Base-by-base conservation (phyloP, 2,113 vertebrate species). In the Puffinus mauretanicus region DNA sequence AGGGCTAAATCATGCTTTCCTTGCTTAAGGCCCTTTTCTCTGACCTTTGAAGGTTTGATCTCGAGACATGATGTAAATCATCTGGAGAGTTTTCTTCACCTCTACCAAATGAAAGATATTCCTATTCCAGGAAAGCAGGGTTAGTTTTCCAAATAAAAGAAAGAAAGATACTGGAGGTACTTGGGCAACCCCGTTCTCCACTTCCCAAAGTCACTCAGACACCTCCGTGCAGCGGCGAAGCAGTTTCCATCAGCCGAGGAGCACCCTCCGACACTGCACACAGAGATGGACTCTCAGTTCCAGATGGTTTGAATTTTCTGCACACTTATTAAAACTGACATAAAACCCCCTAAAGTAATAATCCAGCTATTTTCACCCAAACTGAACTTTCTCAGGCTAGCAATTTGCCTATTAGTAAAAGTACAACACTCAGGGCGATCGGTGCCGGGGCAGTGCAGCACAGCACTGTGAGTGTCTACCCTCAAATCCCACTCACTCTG, bases 41-140 rank as follows among this genome's bases (percentile, higher is more conserved):
- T 96, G 93, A 96, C 86, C 94, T 95, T 93, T 92, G 83, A 88
- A 81, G 77, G 69, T 51, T 22, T 81, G 86, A 75, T 92, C 93
- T 87, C 0, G 0, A 93, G 78, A 51, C 7, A 1, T 14, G 64
- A 89, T 62, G 46, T 34, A 95, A 91, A 92, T 94, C 55, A 83
- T 42, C 91, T 64, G 16, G 69, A 86, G 81, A 82, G 46, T 55
- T 91, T 75, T 79, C 65, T 75, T 89, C 84, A 84, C 44, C 61
- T 89, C 86, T 60, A 5, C 21, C 0, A 0, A n/a, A 76, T 34
- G 57, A 80, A 94, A 34, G 47, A 77, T 94, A 81, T 60, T 94
- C 55, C 44, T 75, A 5, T 42, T 80, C 46, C 42, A n/a, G 38
- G 36, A 94, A 88, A 93, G n/a, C 18, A 84, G 44, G 36, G 26